phyloP scores from a whole-genome alignment of 2,888 invertebrate genomes.

The Ornithoptera alexandrae region DNA sequence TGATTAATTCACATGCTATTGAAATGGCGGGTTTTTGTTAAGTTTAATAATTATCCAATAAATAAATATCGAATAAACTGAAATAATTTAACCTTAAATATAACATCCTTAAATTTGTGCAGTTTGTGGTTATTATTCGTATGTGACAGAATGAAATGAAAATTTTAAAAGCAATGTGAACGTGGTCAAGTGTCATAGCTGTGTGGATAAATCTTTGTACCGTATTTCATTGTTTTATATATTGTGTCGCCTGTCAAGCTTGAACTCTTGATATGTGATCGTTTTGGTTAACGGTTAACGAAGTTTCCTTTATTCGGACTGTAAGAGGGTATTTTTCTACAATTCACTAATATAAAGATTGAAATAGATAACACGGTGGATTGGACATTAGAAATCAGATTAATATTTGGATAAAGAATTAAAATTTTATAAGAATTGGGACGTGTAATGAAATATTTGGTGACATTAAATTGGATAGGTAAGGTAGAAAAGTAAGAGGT shows the following conservation, averaged over 20 bases:
- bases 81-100: background rate
- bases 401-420: too few species aligned
- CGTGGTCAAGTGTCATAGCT: constrained; percentile 35
- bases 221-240: constrained; percentile 13
- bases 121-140: constrained; percentile 39
- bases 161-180: constrained; percentile 54
- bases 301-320: constrained; percentile 32
- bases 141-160: constrained; percentile 43
- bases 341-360: too few species aligned
- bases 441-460: background rate
- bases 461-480: background rate
- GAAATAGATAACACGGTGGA: too few species aligned
- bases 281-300: constrained; percentile 32
- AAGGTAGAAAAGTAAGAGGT: background rate
- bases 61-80: background rate
- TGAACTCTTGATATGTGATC: constrained; percentile 32
- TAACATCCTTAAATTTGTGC: constrained; percentile 33
- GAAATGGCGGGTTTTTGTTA: constrained; percentile 18
- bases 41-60: constrained; percentile 1
- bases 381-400: too few species aligned
- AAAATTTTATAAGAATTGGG: background rate
- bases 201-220: constrained; percentile 35
- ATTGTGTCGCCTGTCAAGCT: constrained; percentile 40
- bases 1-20: constrained; percentile 55
- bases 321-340: background rate